These are phyloP conservation scores for Sebastes cheni DNA, from an alignment of 2,797 vertebrate genomes.

Conservation along the genomic window DNA sequence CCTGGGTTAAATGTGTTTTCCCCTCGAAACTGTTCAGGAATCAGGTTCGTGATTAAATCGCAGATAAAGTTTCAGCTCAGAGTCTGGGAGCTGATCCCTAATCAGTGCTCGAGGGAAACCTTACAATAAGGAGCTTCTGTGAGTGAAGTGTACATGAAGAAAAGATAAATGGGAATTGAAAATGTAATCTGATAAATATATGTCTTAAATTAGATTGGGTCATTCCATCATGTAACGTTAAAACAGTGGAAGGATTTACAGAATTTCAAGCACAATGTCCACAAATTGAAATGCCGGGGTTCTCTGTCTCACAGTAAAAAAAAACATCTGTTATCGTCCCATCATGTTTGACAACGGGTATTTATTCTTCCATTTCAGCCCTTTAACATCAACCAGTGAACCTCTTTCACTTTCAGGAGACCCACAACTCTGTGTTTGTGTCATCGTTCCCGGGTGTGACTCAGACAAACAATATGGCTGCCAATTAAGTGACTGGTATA, in stretches of 20 bases:
- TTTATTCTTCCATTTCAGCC: conserved; percentile 37
- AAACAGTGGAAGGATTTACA: not conserved
- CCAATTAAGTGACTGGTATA: not conserved
- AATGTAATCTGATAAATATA: conserved; percentile 2
- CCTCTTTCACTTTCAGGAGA: conserved; percentile 1
- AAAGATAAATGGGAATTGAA: not conserved
- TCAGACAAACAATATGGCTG: not conserved
- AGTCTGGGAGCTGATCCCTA: conserved; percentile 13
- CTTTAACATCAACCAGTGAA: conserved; percentile 34
- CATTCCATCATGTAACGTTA: conserved; percentile 13
- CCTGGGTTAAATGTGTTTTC: not conserved
- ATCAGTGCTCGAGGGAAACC: not conserved
- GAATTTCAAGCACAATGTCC: conserved; percentile 63
- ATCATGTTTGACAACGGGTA: conserved; percentile 27
- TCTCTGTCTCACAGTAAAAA: conserved; percentile 41
- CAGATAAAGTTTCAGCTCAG: not conserved
- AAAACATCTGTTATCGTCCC: not conserved
- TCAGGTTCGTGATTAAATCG: not conserved
- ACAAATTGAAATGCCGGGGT: conserved; percentile 8
- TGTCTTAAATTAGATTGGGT: not conserved
- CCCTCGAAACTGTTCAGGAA: conserved; percentile 18
- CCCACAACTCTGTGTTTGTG: not conserved
- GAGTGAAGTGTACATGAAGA: not conserved
- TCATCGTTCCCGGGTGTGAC: not conserved
- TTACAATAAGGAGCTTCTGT: not conserved